These are phyloP conservation scores for Apoderus coryli DNA, from an alignment of 2,888 invertebrate genomes.

Conservation along the genomic window DNA sequence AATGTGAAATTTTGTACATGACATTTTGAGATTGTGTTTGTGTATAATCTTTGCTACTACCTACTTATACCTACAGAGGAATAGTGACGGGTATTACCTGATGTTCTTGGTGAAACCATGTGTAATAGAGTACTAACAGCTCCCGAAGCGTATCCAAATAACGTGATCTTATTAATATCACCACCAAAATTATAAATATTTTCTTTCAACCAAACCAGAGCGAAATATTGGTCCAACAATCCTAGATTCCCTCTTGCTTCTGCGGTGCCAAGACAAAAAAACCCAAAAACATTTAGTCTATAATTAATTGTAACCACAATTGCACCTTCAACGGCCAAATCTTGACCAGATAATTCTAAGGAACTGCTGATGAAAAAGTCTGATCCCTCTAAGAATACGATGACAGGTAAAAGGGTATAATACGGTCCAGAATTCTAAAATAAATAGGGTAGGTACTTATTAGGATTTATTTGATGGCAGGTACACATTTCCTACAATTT, in stretches of 20 bases:
- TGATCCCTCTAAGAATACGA: constrained; percentile 54
- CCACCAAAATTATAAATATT: constrained; percentile 72
- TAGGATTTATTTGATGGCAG: too few relatives aligned
- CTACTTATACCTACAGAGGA: too few relatives aligned
- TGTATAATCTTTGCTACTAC: too few relatives aligned
- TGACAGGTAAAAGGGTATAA: constrained; percentile 46
- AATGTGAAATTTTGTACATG: too few relatives aligned
- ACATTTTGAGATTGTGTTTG: too few relatives aligned
- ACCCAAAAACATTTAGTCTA: constrained; percentile 55
- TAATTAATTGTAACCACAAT: constrained; percentile 57
- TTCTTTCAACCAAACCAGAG: constrained; percentile 59
- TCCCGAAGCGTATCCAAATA: constrained; percentile 72
- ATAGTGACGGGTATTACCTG: constrained; percentile 31
- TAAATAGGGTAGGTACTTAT: too few relatives aligned
- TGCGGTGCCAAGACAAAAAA: constrained; percentile 41
- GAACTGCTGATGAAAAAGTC: constrained; percentile 38
- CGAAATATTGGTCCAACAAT: constrained; percentile 71
- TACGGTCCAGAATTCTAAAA: too few relatives aligned
- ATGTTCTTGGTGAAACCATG: constrained; percentile 49
- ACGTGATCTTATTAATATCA: constrained; percentile 59
- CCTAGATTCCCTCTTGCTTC: constrained; percentile 71
- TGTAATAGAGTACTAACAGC: constrained; percentile 55
- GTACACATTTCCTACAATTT: too few relatives aligned
- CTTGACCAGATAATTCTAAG: constrained; percentile 45
- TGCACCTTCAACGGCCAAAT: constrained; percentile 54